phyloP scores from a whole-genome alignment of 2,888 invertebrate genomes.

The Eumacrocentrus americanus region DNA sequence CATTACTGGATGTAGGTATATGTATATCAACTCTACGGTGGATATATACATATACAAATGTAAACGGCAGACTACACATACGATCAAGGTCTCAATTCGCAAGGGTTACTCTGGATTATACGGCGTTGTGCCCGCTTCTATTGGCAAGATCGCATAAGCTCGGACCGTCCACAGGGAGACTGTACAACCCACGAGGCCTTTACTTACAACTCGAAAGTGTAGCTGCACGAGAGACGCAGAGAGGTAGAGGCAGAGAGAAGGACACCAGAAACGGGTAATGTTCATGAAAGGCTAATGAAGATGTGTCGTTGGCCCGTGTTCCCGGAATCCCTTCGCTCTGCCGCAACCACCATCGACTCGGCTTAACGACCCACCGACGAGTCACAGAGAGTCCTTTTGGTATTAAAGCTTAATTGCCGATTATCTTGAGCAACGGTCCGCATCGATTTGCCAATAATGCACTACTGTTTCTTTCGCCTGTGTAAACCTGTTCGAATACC shows the following conservation, averaged over 20 bases:
- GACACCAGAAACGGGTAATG: slow-evolving; percentile 36
- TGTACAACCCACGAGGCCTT: slow-evolving; percentile 1
- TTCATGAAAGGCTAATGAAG: slow-evolving; percentile 60
- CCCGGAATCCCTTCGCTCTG: slow-evolving; percentile 47
- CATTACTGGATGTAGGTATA: no score
- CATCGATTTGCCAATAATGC: slow-evolving; percentile 31
- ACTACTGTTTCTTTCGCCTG: not conserved
- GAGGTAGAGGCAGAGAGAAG: slow-evolving; percentile 6
- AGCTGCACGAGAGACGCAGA: not conserved
- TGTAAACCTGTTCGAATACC: not conserved
- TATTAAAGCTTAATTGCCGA: slow-evolving; percentile 49
- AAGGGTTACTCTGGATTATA: no score
- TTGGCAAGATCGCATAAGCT: no score
- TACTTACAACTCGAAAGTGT: slow-evolving; percentile 12
- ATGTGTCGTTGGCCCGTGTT: slow-evolving; percentile 54
- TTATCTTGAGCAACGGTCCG: slow-evolving; percentile 43
- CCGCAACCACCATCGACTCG: slow-evolving; percentile 15
- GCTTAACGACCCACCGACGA: slow-evolving; percentile 37
- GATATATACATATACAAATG: no score
- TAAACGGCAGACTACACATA: no score
- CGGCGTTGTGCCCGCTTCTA: no score
- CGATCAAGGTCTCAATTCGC: no score
- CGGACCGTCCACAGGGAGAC: no score
- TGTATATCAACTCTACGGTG: no score
- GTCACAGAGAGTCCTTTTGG: slow-evolving; percentile 40